Conservation (phyloP, 2,113 vertebrate genomes). For the Callospermophilus lateralis region DNA sequence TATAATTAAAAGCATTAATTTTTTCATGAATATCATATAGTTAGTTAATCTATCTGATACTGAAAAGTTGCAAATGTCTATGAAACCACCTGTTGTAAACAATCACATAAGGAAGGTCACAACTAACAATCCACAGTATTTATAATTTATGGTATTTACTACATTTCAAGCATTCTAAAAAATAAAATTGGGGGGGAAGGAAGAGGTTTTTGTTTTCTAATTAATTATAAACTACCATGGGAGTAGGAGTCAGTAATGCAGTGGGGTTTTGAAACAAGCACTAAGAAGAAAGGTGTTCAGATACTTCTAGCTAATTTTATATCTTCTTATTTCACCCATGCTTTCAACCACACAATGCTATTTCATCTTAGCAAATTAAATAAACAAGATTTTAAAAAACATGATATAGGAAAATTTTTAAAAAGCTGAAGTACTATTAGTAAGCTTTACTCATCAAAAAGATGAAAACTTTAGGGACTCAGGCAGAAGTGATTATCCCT, state of each 20-base stretch:
- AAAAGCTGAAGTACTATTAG: background rate
- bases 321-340: no score
- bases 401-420: no score
- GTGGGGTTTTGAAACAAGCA: background rate
- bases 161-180: background rate
- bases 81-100: conserved; percentile 11
- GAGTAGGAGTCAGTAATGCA: background rate
- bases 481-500: no score
- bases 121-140: background rate
- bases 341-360: no score
- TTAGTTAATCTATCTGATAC: conserved; percentile 37
- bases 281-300: no score
- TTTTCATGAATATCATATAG: conserved; percentile 46
- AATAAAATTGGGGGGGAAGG: background rate
- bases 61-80: conserved; percentile 46
- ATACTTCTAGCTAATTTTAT: no score
- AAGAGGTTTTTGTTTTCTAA: background rate
- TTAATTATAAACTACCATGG: background rate
- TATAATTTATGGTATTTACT: background rate
- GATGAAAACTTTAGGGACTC: no score
- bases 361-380: no score
- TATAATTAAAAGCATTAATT: conserved; percentile 41
- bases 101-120: conserved; percentile 46
- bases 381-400: no score
- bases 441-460: no score